Evolutionary conservation across 2,797 vertebrate genomes (phyloP).

Genomic region (Aeoliscus strigatus): DNA sequence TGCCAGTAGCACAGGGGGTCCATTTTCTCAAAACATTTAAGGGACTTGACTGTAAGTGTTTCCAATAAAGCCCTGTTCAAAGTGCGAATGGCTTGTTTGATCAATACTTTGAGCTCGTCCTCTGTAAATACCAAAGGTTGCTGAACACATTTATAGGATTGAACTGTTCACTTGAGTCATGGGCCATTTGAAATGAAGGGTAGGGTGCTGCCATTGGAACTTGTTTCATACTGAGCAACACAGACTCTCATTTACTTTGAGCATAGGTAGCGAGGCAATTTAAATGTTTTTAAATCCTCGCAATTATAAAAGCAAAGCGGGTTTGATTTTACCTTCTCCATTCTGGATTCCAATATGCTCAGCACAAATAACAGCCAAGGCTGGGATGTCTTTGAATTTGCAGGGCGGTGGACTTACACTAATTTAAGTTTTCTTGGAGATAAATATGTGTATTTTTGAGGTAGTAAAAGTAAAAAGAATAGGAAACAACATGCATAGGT

Average conservation of each 20-base stretch:
- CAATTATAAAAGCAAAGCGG: no score
- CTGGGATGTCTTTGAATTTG: no score
- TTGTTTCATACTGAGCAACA: neutral
- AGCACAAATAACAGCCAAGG: no score
- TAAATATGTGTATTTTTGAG: no score
- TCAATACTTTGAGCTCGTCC: constrained; percentile 62
- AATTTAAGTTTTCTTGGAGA: no score
- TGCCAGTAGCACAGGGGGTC: constrained; percentile 24
- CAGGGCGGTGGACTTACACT: no score
- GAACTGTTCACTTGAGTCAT: constrained; percentile 34
- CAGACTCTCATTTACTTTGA: neutral
- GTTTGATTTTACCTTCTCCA: no score
- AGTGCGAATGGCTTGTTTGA: constrained; percentile 66
- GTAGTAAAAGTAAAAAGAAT: no score
- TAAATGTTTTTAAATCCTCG: no score
- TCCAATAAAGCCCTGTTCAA: constrained; percentile 52
- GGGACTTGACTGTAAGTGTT: constrained; percentile 50
- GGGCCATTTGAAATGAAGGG: constrained; percentile 15
- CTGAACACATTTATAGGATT: constrained; percentile 36
- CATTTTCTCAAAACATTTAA: constrained; percentile 58
- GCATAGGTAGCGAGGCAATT: no score
- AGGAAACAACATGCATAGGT: no score
- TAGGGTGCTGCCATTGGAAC: constrained; percentile 12
- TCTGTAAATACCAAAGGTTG: constrained; percentile 32
- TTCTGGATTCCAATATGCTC: no score